Conservation (phyloP, 1,140 invertebrate species). For the Gryon sp. region DNA sequence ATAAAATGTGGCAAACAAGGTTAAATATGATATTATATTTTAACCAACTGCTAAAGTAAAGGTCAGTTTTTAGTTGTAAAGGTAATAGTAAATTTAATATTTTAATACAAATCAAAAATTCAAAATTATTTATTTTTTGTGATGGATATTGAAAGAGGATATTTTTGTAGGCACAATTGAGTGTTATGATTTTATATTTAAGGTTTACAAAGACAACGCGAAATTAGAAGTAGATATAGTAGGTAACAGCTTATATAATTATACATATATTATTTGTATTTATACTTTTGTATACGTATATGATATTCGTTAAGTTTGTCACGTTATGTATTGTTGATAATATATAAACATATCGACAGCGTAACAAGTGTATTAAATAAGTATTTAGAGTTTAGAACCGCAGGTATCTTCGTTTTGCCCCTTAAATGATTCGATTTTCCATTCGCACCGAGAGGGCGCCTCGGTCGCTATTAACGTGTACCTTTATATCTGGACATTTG, state of each 20-base stretch:
- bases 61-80: too few species aligned
- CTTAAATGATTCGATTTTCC: constrained; percentile 27
- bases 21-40: too few species aligned
- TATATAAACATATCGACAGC: constrained; percentile 77
- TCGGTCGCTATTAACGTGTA: constrained; percentile 4
- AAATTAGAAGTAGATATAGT: constrained; percentile 72
- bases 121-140: neutral
- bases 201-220: constrained; percentile 68
- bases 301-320: constrained; percentile 72
- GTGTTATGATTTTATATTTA: neutral
- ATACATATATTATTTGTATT: constrained; percentile 63
- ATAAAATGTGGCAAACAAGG: too few species aligned
- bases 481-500: constrained; percentile 22
- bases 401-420: constrained; percentile 68
- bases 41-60: too few species aligned
- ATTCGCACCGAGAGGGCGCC: constrained; percentile 30
- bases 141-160: neutral
- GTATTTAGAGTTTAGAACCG: constrained; percentile 74
- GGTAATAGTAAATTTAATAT: too few species aligned
- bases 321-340: constrained; percentile 65
- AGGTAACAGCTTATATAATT: constrained; percentile 77
- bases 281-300: constrained; percentile 64
- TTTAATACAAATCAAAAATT: too few species aligned
- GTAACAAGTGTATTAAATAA: constrained; percentile 76
- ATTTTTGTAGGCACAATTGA: neutral